Conservation (phyloP, 2,113 vertebrate genomes). For the Dryoscopus gambensis region DNA sequence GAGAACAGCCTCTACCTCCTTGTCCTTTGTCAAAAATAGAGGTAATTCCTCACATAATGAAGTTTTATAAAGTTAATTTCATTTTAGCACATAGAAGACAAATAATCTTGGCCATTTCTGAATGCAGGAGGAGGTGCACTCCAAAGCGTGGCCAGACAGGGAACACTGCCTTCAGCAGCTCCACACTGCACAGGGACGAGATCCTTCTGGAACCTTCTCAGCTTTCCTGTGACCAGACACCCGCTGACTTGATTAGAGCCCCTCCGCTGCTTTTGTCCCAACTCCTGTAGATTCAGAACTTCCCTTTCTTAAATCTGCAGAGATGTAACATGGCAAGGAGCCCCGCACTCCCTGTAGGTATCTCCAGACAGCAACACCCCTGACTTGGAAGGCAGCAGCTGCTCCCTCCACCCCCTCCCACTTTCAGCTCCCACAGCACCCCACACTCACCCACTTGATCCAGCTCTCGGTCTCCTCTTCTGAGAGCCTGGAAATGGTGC, state of each 20-base stretch:
- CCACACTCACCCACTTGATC: constrained; percentile 72
- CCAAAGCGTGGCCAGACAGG: neutral
- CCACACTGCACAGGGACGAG: neutral
- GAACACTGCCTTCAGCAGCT: neutral
- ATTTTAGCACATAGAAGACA: neutral
- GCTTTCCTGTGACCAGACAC: neutral
- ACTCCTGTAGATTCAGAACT: neutral
- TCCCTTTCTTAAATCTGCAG: neutral
- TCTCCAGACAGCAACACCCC: neutral
- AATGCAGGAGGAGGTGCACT: neutral
- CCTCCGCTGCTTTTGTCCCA: neutral
- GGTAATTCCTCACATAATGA: neutral
- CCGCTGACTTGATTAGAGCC: neutral
- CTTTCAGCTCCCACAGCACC: neutral
- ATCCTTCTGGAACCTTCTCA: neutral
- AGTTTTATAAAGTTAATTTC: no score
- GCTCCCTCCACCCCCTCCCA: neutral
- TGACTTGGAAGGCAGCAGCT: neutral
- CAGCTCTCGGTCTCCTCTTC: constrained; percentile 78
- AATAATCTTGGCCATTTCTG: neutral
- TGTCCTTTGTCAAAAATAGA: neutral
- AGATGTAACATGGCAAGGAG: fast-evolving
- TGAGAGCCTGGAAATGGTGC: constrained; percentile 71
- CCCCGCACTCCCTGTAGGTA: neutral
- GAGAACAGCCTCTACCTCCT: neutral